Evolutionary conservation across 2,888 invertebrate species (phyloP), one percentile per base, ranked within the genome.

Genomic region (Ptychoptera albimana): DNA sequence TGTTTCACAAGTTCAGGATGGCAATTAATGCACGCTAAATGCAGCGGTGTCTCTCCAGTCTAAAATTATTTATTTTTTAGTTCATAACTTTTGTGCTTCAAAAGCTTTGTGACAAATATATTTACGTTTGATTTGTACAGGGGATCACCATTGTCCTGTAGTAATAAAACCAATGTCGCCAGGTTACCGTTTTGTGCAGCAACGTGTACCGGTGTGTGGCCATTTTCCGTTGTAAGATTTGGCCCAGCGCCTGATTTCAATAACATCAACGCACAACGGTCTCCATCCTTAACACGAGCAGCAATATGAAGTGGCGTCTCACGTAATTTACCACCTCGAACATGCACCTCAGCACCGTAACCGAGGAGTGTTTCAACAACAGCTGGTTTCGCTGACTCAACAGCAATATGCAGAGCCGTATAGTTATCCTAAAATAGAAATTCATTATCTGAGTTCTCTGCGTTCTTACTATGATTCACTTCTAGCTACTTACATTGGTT

Each of bases 291-390:
- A 46, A 92, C 88, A 50, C 93, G 73, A 0, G 94, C 89, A n/a
- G 94, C 94, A 49, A 98, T 92, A 60, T 98, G 98, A 32, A 98
- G 70, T 0, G 98, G 92, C 0, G 98, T 97, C 66, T 98, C 97
- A 38, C 83, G 77, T 49, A 85, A 73, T 57, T 79, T 80, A 1
- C 91, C 91, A 30, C 89, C 89, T 59, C 91, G 77, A 16, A 96
- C 84, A 64, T 97, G 94, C 2, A 98, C 94, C 60, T 94, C 91
- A 2, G 97, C 97, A 14, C 98, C 98, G 59, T 86, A 93, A 1
- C 97, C 98, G 4, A 97, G 69, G 44, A 98, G 70, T 0, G 92
- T 91, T 67, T 97, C 96, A 16, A 96, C 94, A 2, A 94, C 93
- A 8, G 85, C 82, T 2, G 94, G 93, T 57, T 91, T 89, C 48